Evolutionary conservation across 2,888 invertebrate species (phyloP).

Genomic region (Carabus problematicus): DNA sequence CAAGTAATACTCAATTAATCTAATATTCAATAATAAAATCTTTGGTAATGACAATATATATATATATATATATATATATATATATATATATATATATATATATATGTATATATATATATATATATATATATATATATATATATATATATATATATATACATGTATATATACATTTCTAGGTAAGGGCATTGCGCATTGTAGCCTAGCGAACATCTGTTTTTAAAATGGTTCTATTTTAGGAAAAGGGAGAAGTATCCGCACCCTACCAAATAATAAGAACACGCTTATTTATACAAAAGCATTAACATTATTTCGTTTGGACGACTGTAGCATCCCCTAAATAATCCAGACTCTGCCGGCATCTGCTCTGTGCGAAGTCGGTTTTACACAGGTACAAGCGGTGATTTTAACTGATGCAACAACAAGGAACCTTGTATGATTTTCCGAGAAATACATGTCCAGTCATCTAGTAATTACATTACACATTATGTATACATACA

Average conservation of each 20-base stretch:
- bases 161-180: constrained; percentile 2
- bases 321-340: constrained; percentile 27
- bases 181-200: no score
- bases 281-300: not conserved
- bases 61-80: no score
- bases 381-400: constrained; percentile 18
- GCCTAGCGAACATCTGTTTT: constrained; percentile 24
- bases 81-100: no score
- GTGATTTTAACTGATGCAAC: constrained; percentile 37
- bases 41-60: no score
- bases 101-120: no score
- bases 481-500: no score
- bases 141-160: no score
- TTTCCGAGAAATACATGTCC: constrained; percentile 5
- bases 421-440: constrained; percentile 22
- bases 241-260: constrained; percentile 21
- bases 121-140: no score
- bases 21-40: no score
- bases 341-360: constrained; percentile 16
- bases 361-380: constrained; percentile 27
- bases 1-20: no score
- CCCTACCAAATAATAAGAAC: constrained; percentile 4
- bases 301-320: constrained; percentile 8
- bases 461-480: not conserved
- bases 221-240: constrained; percentile 32